phyloP scores from a whole-genome alignment of 2,113 vertebrate genomes.

The Zeus faber region DNA sequence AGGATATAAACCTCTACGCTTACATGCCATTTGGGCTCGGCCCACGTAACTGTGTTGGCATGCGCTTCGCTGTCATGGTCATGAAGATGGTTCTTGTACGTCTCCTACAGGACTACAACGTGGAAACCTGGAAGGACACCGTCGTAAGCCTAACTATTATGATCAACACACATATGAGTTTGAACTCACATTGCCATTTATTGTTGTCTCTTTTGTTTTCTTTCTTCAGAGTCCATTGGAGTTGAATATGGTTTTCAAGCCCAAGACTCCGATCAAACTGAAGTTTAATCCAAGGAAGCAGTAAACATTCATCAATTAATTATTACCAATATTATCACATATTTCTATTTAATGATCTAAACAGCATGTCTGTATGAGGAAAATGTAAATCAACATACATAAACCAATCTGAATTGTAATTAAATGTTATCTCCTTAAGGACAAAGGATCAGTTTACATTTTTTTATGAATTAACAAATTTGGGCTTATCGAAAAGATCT shows the following conservation, averaged over 20 bases:
- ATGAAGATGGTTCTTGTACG: constrained; percentile 51
- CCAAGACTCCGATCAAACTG: constrained; percentile 39
- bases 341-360: too few species aligned
- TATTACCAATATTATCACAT: too few species aligned
- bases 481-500: too few species aligned
- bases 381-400: too few species aligned
- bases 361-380: too few species aligned
- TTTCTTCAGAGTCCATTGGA: constrained; percentile 49
- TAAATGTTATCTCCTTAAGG: too few species aligned
- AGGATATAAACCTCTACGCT: constrained; percentile 47
- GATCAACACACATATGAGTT: too few species aligned
- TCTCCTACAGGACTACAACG: constrained; percentile 52
- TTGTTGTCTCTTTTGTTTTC: neutral
- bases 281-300: constrained; percentile 48
- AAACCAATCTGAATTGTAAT: too few species aligned
- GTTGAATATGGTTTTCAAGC: constrained; percentile 32
- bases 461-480: too few species aligned
- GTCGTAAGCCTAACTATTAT: constrained; percentile 32
- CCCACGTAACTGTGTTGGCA: constrained; percentile 64
- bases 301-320: neutral
- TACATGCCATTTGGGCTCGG: constrained; percentile 62
- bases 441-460: too few species aligned
- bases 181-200: too few species aligned
- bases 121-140: constrained; percentile 57
- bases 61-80: constrained; percentile 56